These are phyloP conservation scores for Gila robusta DNA, from an alignment of 2,797 vertebrate species.

Conservation along the genomic window DNA sequence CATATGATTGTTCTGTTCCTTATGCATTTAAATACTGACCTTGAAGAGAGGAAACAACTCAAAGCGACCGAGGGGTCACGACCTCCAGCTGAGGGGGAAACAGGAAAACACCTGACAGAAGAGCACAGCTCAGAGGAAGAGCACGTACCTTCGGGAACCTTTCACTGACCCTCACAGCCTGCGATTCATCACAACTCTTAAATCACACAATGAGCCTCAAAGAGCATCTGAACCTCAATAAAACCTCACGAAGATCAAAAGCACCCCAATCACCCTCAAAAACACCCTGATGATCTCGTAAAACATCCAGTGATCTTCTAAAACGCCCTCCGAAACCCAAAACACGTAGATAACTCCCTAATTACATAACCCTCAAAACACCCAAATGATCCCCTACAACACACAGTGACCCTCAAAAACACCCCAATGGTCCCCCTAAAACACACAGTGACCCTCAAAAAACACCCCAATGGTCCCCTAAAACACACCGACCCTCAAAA, in stretches of 20 bases:
- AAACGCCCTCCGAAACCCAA: background rate
- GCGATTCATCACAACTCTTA: background rate
- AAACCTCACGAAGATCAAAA: background rate
- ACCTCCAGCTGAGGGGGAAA: slow-evolving; percentile 22
- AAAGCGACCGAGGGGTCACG: background rate
- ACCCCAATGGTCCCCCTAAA: background rate
- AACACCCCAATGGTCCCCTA: no score
- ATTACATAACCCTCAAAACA: no score
- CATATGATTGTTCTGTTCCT: background rate
- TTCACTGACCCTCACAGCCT: background rate
- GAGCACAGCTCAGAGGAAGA: background rate
- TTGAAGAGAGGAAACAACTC: background rate
- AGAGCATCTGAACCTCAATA: background rate
- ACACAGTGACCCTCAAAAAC: background rate
- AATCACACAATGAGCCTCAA: background rate
- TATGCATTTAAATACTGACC: background rate
- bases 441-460: background rate
- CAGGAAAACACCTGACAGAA: slow-evolving; percentile 8
- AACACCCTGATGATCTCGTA: background rate
- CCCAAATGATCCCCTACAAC: no score
- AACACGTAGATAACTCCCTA: no score
- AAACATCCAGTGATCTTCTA: background rate
- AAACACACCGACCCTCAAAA: no score
- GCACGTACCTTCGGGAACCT: background rate
- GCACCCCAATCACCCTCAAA: background rate